Evolutionary conservation across 2,113 vertebrate species (phyloP), one percentile per base, ranked within the genome.

Genomic region (Mustela nigripes): DNA sequence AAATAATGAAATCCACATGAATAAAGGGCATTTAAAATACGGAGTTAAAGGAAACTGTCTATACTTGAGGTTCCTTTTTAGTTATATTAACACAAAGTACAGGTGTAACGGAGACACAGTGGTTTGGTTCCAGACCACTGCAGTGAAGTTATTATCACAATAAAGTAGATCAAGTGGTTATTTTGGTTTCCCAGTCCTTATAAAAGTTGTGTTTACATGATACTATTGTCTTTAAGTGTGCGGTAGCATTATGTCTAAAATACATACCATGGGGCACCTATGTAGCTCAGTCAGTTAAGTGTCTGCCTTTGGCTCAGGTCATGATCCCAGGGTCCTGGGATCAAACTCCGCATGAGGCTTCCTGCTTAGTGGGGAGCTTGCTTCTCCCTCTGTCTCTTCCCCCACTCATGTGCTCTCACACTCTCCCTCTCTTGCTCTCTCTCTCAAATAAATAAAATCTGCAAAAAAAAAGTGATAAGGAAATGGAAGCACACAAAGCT

Each of bases 261-360:
- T 48, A 78, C 15, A 28, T 31, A 48, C 74, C 33, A 16, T 67
- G 65, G 33, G 33, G 65, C 26, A 4, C 65, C 33, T n/a, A 33
- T 16, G 16, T 69, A 16, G 33, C 65, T 69, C 33, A 69, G 65
- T n/a, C 3, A 9, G 33, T 19, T 69, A 69, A 69, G 33, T 4
- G 33, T n/a, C 65, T n/a, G 33, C 33, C 16, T 69, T 69, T n/a
- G 16, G 33, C 33, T 69, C 65, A 69, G 33, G 3, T 69, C 16
- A n/a, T n/a, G 65, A 33, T 33, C 63, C 63, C 28, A 65, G 28
- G 14, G 28, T 31, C 14, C 63, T 69, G 33, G 65, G 16, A 69
- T 69, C 1, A 0, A 69, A 7, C 65, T 33, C 18, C 7, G 0
- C 1, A 8, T n/a, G 1, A 7, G 16, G 16, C 16, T 69, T 33